Base-by-base conservation (phyloP, 2,888 invertebrate species). In the Sericinus montela region DNA sequence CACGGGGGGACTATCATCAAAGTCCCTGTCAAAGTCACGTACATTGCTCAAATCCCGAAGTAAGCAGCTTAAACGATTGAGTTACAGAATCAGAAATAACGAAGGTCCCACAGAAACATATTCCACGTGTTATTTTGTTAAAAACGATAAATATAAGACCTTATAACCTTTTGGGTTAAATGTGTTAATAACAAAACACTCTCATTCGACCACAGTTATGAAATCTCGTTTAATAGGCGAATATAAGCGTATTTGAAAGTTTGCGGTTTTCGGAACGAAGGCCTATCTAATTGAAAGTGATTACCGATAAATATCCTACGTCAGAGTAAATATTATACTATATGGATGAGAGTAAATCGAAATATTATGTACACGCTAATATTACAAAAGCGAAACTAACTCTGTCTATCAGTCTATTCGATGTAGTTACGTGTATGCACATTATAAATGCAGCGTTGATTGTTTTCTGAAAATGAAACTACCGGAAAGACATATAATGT, bases 231-330 rank as follows among this genome's bases (percentile, higher is more conserved):
- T 47, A 46, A 39, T 47, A 39, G 34, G 19, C 23, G 13, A 8
- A n/a, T n/a, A n/a, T n/a, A n/a, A n/a, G 14, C 9, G 30, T 41
- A 28, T 48, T 48, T 48, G 42, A 42, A 36, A 42, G 36, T 48
- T 37, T 48, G 48, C 42, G 42, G 48, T 48, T 42, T 47, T 6
- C n/a, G 8, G 29, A 11, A n/a, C 42, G 41, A 48, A 48, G 42
- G 48, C 19, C 36, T 3, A 15, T 46, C 36, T 19, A 36, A 48
- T 42, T 48, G 36, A 42, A 30, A 14, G 16, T 40, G 29, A 15
- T 41, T 32, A 41, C 30, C 19, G 29, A 10, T 11, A 16, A 3
- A n/a, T 41, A 1, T 10, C 1, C 38, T 4, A 10, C 30, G 6
- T 34, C 14, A 19, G 29, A 14, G 37, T n/a, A 45, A 46, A 34